Percentiles rank a stretch among this genome's conserved stretches.
Conservation (phyloP, 2,113 vertebrate genomes). For the Boulengeromyrus knoepffleri region DNA sequence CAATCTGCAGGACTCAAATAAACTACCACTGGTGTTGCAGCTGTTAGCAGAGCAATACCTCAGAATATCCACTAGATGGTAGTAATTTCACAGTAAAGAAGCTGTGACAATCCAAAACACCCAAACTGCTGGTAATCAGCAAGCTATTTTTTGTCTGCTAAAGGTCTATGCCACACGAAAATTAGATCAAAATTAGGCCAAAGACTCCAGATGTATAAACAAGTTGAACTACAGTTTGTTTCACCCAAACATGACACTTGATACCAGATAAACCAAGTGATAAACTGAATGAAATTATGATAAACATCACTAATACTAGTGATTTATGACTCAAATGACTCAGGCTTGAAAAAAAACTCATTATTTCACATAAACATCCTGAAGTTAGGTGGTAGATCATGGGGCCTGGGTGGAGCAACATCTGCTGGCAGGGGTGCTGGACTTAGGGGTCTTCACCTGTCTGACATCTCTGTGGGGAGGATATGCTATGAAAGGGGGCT, state of each 20-base stretch:
- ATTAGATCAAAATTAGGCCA: not conserved
- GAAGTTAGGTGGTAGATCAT: not conserved
- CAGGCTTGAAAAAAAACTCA: not conserved
- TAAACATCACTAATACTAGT: not conserved
- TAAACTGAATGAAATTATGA: not conserved
- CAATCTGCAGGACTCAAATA: not conserved
- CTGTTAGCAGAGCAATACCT: not conserved
- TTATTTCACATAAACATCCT: not conserved
- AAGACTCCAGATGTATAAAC: not conserved
- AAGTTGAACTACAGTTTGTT: not conserved
- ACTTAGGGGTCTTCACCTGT: not conserved
- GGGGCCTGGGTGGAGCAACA: not conserved
- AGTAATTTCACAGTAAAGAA: not conserved
- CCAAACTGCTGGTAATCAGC: not conserved
- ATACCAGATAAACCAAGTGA: not conserved
- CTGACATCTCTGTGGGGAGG: not conserved
- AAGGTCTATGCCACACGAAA: not conserved
- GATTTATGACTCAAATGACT: not conserved
- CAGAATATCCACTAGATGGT: not conserved
- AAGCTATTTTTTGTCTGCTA: not conserved
- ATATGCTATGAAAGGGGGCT: not conserved
- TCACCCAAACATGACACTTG: not conserved
- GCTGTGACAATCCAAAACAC: not conserved
- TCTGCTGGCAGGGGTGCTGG: not conserved
- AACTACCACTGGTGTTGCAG: not conserved